Base-by-base conservation (phyloP, 2,113 vertebrate species). In the Grallaria varia region DNA sequence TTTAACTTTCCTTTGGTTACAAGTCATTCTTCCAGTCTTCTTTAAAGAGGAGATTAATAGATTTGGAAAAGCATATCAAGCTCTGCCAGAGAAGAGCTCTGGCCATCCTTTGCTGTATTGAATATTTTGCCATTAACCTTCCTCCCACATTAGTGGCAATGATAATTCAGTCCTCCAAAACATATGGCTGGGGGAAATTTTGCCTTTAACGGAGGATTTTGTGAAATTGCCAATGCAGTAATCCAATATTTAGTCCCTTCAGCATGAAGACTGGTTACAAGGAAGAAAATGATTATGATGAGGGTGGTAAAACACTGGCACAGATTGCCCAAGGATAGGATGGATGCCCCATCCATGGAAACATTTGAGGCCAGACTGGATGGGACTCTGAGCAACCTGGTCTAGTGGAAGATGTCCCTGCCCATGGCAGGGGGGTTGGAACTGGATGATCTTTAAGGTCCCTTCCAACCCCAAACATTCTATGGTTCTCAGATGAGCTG, bases 101-200 rank as follows among this genome's bases (percentile, higher is more conserved):
- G 56, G 72, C 39, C 53, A 55, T 35, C 39, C 55, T 50, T 33
- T 19, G 30, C 45, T 53, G 7, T 22, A 8, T n/a, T 53, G 33
- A 64, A 64, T 64, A 40, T 78, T 87, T 92, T 89, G 64, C 44
- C 9, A 8, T 63, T 68, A 89, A 78, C 35, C 31, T 84, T 75
- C 31, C 14, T 77, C 59, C 39, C 25, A 39, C 0, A 0, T 47
- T 55, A 71, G 20, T 0, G 0, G 23, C 58, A 67, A 44, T 1
- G 2, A 47, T 24, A 59, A 91, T 72, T 63, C 52, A 44, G 14
- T 33, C 69, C 23, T 47, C 35, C 53, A 42, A 92, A 92, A 84
- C 9, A 10, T 35, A 13, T 2, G 23, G 13, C 24, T 4, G 10
- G 20, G 20, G 16, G 9, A 55, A 71, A 60, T 82, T 84, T 71